Percentiles rank a stretch among this genome's conserved stretches.
phyloP scores from a whole-genome alignment of 2,888 invertebrate species.

The Catocala nupta region DNA sequence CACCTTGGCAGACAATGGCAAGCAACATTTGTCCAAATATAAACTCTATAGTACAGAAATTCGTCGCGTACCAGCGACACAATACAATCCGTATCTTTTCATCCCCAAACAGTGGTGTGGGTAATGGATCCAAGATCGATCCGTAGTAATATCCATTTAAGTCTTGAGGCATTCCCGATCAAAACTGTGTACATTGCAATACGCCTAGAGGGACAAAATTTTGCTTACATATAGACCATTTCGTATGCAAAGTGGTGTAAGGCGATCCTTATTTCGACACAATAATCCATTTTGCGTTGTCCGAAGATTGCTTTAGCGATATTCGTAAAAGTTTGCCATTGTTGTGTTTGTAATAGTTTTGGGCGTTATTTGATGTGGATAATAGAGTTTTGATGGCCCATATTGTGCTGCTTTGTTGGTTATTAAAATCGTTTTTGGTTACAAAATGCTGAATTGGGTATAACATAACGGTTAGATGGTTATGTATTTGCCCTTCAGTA shows the following conservation, averaged over 20 bases:
- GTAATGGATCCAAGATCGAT: constrained; percentile 75
- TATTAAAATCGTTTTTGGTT: background rate
- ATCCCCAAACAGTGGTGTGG: constrained; percentile 57
- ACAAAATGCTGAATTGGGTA: background rate
- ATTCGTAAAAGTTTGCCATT: background rate
- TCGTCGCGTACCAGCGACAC: constrained; percentile 21
- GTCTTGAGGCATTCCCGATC: constrained; percentile 60
- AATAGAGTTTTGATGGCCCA: constrained; percentile 1
- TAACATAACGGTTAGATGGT: background rate
- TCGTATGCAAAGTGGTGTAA: constrained; percentile 34
- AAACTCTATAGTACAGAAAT: background rate
- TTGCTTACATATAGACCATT: constrained; percentile 34
- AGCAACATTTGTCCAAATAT: too few species aligned
- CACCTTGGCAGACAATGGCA: too few species aligned
- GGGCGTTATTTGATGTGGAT: constrained; percentile 2
- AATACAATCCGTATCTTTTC: constrained; percentile 44
- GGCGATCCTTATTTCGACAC: constrained; percentile 17
- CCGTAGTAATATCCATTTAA: constrained; percentile 68
- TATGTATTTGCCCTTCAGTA: too few species aligned
- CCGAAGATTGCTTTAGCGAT: constrained; percentile 3
- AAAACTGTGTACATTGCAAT: constrained; percentile 45
- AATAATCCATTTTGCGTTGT: constrained; percentile 12
- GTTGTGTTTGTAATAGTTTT: background rate
- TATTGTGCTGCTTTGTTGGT: background rate
- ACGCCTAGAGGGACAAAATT: constrained; percentile 29